phyloP scores from a whole-genome alignment of 2,888 invertebrate species.

The Cryptocephalus moraei region DNA sequence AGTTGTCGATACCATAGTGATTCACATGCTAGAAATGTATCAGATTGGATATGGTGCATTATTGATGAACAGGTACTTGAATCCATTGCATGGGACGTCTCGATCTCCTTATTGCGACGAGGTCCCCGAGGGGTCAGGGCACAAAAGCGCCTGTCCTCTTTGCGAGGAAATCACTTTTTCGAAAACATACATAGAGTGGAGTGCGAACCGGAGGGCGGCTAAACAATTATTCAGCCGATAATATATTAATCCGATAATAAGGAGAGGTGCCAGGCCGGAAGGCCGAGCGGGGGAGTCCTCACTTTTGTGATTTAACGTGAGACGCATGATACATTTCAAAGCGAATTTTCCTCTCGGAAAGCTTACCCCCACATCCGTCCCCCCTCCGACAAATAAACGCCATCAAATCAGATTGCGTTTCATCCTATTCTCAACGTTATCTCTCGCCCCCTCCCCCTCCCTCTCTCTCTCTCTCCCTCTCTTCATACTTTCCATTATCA shows the following conservation, averaged over 20 bases:
- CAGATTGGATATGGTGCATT: constrained; percentile 36
- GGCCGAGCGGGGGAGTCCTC: too few species aligned
- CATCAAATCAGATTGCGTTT: constrained; percentile 20
- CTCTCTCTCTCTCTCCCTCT: constrained; percentile 8
- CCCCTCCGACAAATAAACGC: constrained; percentile 17
- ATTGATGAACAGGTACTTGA: constrained; percentile 38
- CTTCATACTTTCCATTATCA: constrained; percentile 19
- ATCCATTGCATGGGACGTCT: constrained; percentile 20
- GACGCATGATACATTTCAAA: too few species aligned
- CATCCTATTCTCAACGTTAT: constrained; percentile 7
- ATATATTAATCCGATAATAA: too few species aligned
- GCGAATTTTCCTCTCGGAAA: too few species aligned
- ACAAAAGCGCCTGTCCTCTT: not conserved
- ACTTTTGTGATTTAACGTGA: too few species aligned
- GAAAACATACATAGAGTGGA: too few species aligned
- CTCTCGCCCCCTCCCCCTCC: not conserved
- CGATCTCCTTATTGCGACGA: not conserved
- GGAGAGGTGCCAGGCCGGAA: too few species aligned
- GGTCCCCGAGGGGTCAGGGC: not conserved
- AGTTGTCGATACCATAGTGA: constrained; percentile 7
- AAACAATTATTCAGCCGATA: too few species aligned
- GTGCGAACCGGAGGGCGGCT: too few species aligned
- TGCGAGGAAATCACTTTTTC: too few species aligned
- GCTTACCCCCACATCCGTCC: not conserved
- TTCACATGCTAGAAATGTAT: constrained; percentile 33